phyloP scores from a whole-genome alignment of 2,113 vertebrate genomes.

The Elgaria multicarinata region DNA sequence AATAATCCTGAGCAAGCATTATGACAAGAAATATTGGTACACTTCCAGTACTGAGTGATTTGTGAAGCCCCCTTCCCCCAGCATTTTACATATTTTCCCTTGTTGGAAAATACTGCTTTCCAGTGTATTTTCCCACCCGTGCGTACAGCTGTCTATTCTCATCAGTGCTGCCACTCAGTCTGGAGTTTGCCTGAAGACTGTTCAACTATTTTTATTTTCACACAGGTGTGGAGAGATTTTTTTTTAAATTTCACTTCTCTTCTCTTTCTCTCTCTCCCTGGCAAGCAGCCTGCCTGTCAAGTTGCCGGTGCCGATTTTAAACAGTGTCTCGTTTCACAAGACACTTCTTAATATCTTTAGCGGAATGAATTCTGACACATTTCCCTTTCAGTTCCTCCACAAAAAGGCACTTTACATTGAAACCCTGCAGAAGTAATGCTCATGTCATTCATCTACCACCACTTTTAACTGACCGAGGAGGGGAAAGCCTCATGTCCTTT shows the following conservation, averaged over 20 bases:
- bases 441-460: neutral
- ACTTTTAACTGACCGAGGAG: neutral
- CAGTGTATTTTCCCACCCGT: conserved; percentile 56
- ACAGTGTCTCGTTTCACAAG: conserved; percentile 40
- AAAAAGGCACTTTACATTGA: neutral
- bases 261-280: conserved; percentile 12
- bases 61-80: neutral
- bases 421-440: neutral
- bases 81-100: conserved; percentile 45
- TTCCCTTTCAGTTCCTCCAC: conserved; percentile 9
- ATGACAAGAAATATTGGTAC: conserved; percentile 56
- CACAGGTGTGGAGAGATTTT: conserved; percentile 62
- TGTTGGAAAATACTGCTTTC: conserved; percentile 14
- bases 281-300: conserved; percentile 38
- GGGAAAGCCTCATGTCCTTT: neutral
- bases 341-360: conserved; percentile 38
- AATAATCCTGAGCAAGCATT: conserved; percentile 52
- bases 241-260: conserved; percentile 20
- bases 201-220: conserved; percentile 29
- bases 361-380: conserved; percentile 27
- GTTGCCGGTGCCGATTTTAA: conserved; percentile 43
- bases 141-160: conserved; percentile 38
- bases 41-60: conserved; percentile 55
- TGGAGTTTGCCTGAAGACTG: conserved; percentile 36
- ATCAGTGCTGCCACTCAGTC: conserved; percentile 52